phyloP scores from a whole-genome alignment of 2,797 vertebrate genomes.

The Thripadectes ignobilis region DNA sequence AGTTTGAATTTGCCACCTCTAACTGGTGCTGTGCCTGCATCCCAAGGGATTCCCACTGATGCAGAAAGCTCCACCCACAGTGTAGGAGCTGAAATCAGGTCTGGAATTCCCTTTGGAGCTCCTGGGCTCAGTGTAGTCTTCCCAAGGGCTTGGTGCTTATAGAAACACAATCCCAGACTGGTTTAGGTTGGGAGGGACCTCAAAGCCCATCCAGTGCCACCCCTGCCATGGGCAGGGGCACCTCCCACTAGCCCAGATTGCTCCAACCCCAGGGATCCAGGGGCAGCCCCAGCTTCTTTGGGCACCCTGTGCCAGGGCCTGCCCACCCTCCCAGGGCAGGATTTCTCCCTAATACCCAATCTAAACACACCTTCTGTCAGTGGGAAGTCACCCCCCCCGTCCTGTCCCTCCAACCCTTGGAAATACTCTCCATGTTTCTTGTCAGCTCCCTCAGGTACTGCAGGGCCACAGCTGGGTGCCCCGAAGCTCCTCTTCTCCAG shows the following conservation, averaged over 20 bases:
- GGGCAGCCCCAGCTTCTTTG: neutral
- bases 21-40: rapidly evolving
- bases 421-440: neutral
- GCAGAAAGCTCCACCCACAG: rapidly evolving
- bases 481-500: neutral
- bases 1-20: neutral
- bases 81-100: neutral
- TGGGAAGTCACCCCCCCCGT: neutral
- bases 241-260: rapidly evolving
- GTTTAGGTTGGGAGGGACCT: neutral
- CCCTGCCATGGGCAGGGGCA: neutral
- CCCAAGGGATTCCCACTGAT: rapidly evolving
- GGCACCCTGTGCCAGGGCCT: neutral
- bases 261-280: neutral
- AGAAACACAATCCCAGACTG: rapidly evolving
- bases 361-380: rapidly evolving
- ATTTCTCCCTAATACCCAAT: neutral
- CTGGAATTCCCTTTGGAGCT: neutral
- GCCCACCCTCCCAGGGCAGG: neutral
- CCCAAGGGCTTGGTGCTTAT: neutral
- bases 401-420: neutral
- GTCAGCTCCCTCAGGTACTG: neutral
- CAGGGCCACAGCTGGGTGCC: neutral
- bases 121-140: neutral
- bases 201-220: rapidly evolving